Percentiles rank a stretch among this genome's conserved stretches.
Evolutionary conservation across 2,888 invertebrate genomes (phyloP).

Genomic region (Lepas anatifera): DNA sequence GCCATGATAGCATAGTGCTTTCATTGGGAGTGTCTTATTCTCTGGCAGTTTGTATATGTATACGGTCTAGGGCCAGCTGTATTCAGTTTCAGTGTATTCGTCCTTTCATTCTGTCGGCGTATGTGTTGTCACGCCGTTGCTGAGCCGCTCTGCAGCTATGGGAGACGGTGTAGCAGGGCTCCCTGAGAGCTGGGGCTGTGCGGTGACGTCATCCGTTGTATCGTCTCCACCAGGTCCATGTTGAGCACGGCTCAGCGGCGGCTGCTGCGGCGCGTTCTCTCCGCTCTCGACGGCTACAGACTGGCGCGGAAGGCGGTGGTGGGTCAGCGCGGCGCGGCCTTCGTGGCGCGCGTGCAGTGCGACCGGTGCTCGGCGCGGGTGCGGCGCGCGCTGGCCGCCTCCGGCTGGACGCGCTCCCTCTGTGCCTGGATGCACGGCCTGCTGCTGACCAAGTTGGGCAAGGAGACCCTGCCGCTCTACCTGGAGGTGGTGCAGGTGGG

Average conservation of each 20-base stretch:
- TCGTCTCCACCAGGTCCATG: not conserved
- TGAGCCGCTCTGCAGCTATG: not conserved
- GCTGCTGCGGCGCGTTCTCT: not conserved
- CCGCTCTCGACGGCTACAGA: not conserved
- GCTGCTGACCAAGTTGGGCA: constrained; percentile 52
- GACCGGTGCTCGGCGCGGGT: constrained; percentile 34
- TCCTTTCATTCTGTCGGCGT: not conserved
- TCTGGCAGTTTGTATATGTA: no score
- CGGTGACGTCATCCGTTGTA: no score
- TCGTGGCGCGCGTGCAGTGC: not conserved
- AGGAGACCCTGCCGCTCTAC: constrained; percentile 54
- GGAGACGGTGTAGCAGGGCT: not conserved
- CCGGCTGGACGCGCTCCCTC: constrained; percentile 58
- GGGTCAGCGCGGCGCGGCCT: constrained; percentile 1
- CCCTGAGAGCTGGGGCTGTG: no score
- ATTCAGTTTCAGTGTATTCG: not conserved
- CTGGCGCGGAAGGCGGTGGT: not conserved
- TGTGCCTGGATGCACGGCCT: constrained; percentile 65
- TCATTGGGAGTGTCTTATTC: no score
- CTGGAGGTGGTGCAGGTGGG: constrained; percentile 60
- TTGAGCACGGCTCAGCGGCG: not conserved
- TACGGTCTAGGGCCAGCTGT: no score
- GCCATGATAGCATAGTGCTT: no score
- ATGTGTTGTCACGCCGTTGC: not conserved
- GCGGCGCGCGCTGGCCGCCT: constrained; percentile 51